Percentiles rank a stretch among this genome's conserved stretches.
phyloP scores from a whole-genome alignment of 2,888 invertebrate species.

The Lucinisca nassula region DNA sequence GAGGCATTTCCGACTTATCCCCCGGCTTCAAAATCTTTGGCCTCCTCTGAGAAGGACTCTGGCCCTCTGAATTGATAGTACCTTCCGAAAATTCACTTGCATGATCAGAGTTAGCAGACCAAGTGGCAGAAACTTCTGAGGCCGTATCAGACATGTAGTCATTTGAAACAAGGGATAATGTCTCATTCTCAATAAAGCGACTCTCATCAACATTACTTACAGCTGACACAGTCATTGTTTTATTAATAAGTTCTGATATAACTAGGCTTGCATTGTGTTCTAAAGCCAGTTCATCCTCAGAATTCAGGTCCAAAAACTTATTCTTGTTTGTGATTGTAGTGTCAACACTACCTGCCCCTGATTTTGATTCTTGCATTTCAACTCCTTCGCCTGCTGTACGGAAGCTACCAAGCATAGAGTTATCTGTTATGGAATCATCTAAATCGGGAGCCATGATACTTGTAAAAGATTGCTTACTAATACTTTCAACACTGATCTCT shows the following conservation, averaged over 20 bases:
- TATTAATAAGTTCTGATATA: conserved; percentile 89
- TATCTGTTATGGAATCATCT: conserved; percentile 59
- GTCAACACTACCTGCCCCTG: background rate
- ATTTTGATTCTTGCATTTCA: conserved; percentile 22
- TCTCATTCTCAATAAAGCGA: conserved; percentile 90
- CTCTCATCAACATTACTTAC: conserved; percentile 88
- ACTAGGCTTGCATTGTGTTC: conserved; percentile 90
- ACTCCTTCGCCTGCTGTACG: conserved; percentile 44
- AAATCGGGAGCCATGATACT: conserved; percentile 55
- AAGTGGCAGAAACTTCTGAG: conserved; percentile 82
- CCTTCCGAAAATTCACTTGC: conserved; percentile 77
- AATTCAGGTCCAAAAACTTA: conserved; percentile 3
- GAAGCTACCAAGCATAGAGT: conserved; percentile 48
- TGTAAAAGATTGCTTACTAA: conserved; percentile 66
- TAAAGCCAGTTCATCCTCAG: conserved; percentile 89
- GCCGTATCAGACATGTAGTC: conserved; percentile 92
- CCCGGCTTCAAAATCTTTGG: conserved; percentile 90
- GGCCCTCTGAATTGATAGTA: conserved; percentile 75
- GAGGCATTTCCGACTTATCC: conserved; percentile 66
- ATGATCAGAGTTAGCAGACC: conserved; percentile 82
- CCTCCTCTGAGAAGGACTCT: conserved; percentile 65
- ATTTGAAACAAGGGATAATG: conserved; percentile 92
- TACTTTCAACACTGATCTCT: conserved; percentile 70
- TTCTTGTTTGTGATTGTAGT: background rate
- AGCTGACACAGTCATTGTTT: conserved; percentile 74